Evolutionary conservation across 2,888 invertebrate species (phyloP).

Genomic region (Drosophila subsilvestris): DNA sequence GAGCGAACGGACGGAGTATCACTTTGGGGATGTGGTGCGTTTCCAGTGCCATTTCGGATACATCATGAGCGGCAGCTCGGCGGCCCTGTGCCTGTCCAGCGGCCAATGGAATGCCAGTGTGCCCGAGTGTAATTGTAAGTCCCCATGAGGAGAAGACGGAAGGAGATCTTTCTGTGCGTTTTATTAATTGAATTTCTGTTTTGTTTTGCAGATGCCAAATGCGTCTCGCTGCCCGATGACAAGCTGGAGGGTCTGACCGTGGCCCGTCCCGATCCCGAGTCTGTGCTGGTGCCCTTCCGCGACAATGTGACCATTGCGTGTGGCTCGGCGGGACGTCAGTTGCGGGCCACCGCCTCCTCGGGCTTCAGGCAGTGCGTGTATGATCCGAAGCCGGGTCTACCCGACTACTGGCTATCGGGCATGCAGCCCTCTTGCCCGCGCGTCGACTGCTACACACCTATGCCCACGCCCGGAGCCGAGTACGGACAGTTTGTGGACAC

Average conservation of each 20-base stretch:
- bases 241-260: conserved; percentile 93
- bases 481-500: conserved; percentile 95
- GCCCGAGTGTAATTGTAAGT: conserved; percentile 96
- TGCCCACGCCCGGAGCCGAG: conserved; percentile 96
- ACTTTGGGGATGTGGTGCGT: conserved; percentile 94
- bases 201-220: conserved; percentile 91
- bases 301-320: conserved; percentile 95
- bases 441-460: conserved; percentile 95
- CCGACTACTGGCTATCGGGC: conserved; percentile 96
- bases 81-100: conserved; percentile 93
- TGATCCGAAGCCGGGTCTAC: conserved; percentile 95
- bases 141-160: background rate
- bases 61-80: conserved; percentile 94
- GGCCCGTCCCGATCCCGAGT: conserved; percentile 91
- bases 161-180: background rate
- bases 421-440: conserved; percentile 93
- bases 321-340: conserved; percentile 89
- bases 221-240: conserved; percentile 94
- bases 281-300: conserved; percentile 93
- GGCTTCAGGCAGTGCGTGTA: conserved; percentile 97
- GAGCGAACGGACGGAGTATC: conserved; percentile 92
- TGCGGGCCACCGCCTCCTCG: conserved; percentile 92
- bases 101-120: conserved; percentile 97
- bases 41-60: conserved; percentile 98
- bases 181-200: background rate